Conservation (phyloP, 2,113 vertebrate genomes). For the Ursus arctos region DNA sequence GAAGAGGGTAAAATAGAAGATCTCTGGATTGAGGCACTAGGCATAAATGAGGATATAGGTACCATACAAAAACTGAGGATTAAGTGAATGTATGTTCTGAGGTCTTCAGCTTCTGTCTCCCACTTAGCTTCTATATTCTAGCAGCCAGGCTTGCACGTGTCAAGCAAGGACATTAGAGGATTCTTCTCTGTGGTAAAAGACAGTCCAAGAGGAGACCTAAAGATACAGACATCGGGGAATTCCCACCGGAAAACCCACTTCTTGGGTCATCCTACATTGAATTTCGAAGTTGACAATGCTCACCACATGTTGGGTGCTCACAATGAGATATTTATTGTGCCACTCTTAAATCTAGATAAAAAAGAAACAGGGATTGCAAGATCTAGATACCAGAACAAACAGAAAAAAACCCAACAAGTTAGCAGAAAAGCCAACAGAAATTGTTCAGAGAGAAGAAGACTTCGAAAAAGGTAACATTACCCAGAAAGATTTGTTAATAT, state of each 20-base stretch:
- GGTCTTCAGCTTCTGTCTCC: background rate
- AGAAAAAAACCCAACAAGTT: background rate
- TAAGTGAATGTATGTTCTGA: background rate
- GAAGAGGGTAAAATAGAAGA: background rate
- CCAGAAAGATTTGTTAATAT: background rate
- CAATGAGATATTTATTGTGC: background rate
- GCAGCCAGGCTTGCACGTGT: background rate
- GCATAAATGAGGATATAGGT: background rate
- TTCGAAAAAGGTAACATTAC: background rate
- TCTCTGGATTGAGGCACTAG: background rate
- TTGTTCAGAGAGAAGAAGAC: background rate
- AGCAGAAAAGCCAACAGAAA: background rate
- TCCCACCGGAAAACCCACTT: background rate
- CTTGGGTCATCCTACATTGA: background rate
- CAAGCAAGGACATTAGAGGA: background rate
- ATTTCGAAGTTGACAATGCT: background rate
- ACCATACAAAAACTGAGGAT: background rate
- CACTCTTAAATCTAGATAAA: background rate
- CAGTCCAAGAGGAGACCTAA: background rate
- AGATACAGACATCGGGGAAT: background rate
- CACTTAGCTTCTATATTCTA: background rate
- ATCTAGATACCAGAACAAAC: background rate
- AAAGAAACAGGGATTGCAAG: background rate
- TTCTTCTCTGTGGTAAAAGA: background rate
- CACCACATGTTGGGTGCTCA: background rate